Conservation (phyloP, 2,888 invertebrate species). For the Philereme transversata region DNA sequence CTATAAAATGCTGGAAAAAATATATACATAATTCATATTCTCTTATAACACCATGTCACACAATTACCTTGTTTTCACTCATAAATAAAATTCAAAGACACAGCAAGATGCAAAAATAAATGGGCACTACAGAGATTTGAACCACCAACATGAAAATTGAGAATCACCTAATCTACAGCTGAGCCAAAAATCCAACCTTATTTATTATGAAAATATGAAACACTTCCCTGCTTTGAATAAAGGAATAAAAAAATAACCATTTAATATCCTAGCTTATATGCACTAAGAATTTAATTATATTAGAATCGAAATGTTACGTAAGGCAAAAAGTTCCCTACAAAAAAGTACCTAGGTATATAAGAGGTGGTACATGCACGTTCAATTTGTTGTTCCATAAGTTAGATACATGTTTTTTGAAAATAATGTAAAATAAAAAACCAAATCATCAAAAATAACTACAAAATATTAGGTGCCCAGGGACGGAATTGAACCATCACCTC, state of each 20-base stretch:
- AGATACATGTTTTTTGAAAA: neutral
- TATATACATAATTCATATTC: no score
- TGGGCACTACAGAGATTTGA: constrained; percentile 12
- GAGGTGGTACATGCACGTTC: neutral
- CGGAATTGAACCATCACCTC: constrained; percentile 59
- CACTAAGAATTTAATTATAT: no score
- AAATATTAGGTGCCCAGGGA: constrained; percentile 13
- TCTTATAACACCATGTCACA: no score
- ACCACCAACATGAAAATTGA: constrained; percentile 14
- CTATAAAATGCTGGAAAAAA: no score
- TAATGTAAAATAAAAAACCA: constrained; percentile 13
- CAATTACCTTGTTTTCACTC: no score
- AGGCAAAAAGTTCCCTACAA: neutral
- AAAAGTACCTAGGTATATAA: neutral
- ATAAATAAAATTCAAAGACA: constrained; percentile 1
- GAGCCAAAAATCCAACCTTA: constrained; percentile 17
- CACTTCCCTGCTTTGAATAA: constrained; percentile 1
- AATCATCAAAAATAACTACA: constrained; percentile 29
- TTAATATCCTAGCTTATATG: neutral
- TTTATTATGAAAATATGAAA: neutral
- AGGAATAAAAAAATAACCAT: neutral
- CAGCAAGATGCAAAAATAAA: constrained; percentile 17
- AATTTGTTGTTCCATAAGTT: neutral
- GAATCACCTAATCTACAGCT: constrained; percentile 12
- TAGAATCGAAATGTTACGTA: neutral